Evolutionary conservation across 23 tunicate genomes (phyloP), one percentile per base, ranked within the genome.

Genomic region (Trididemnum nubilum): DNA sequence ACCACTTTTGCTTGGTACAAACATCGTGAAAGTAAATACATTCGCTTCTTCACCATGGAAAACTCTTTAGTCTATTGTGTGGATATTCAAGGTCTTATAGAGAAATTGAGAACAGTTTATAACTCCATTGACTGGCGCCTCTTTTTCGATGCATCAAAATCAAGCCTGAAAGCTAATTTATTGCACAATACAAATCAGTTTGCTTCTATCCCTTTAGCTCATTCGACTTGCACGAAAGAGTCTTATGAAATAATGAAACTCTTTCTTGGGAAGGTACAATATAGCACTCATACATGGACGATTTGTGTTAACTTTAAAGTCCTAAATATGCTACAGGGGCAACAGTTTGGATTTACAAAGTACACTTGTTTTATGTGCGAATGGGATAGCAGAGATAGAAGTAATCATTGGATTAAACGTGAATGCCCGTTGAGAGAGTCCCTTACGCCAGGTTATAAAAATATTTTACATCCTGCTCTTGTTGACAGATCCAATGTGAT

Each of bases 1-100:
- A 77, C 82, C 82, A 57, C 82, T 77, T 77, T 77, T 77, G 82
- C 71, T 77, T 77, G 82, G 71, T 77, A 80, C 36, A 64, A n/a
- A n/a, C n/a, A n/a, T n/a, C n/a, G n/a, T n/a, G n/a, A n/a, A n/a
- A n/a, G n/a, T n/a, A n/a, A n/a, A n/a, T n/a, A n/a, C n/a, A n/a
- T n/a, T n/a, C n/a, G n/a, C n/a, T n/a, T n/a, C n/a, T n/a, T n/a
- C n/a, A n/a, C n/a, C n/a, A n/a, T n/a, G n/a, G n/a, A n/a, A n/a
- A n/a, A n/a, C n/a, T n/a, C n/a, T n/a, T n/a, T n/a, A n/a, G n/a
- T n/a, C n/a, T n/a, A n/a, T n/a, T n/a, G n/a, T n/a, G n/a, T n/a
- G n/a, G n/a, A n/a, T n/a, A n/a, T n/a, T n/a, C n/a, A n/a, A n/a
- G n/a, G n/a, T n/a, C n/a, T n/a, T n/a, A n/a, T n/a, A n/a, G n/a